phyloP scores from a whole-genome alignment of 2,113 vertebrate genomes.

The Python bivittatus region DNA sequence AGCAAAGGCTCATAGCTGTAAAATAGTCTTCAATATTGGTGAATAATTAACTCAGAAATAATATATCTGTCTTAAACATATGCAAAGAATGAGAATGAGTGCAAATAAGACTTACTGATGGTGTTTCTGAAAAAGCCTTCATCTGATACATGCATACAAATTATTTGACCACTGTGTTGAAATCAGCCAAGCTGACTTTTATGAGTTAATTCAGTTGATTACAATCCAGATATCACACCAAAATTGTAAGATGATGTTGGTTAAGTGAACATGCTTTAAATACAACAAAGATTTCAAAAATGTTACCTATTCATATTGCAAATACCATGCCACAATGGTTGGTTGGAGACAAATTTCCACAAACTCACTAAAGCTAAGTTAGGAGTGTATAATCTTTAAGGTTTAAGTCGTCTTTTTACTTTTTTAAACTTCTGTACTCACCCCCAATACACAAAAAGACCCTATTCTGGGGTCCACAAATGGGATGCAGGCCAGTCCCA shows the following conservation, averaged over 20 bases:
- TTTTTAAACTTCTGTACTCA: neutral
- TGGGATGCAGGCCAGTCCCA: neutral
- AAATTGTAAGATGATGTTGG: neutral
- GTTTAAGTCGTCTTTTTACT: neutral
- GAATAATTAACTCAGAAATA: slow-evolving; percentile 20
- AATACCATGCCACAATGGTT: neutral
- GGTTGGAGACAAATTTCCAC: neutral
- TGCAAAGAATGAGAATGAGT: neutral
- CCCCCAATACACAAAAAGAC: neutral
- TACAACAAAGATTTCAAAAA: neutral
- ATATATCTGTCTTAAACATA: slow-evolving; percentile 1
- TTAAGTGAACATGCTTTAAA: neutral
- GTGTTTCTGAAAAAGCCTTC: neutral
- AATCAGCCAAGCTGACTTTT: neutral
- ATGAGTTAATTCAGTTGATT: neutral
- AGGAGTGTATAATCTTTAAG: neutral
- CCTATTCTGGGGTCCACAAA: neutral
- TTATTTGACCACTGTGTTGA: neutral
- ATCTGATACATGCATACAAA: neutral
- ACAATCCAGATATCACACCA: neutral
- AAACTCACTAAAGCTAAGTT: neutral
- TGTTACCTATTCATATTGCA: neutral
- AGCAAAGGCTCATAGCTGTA: slow-evolving; percentile 2
- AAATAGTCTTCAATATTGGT: slow-evolving; percentile 4
- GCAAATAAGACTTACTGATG: slow-evolving; percentile 6